Evolutionary conservation across 2,888 invertebrate genomes (phyloP).

Genomic region (Xylophagus ater): DNA sequence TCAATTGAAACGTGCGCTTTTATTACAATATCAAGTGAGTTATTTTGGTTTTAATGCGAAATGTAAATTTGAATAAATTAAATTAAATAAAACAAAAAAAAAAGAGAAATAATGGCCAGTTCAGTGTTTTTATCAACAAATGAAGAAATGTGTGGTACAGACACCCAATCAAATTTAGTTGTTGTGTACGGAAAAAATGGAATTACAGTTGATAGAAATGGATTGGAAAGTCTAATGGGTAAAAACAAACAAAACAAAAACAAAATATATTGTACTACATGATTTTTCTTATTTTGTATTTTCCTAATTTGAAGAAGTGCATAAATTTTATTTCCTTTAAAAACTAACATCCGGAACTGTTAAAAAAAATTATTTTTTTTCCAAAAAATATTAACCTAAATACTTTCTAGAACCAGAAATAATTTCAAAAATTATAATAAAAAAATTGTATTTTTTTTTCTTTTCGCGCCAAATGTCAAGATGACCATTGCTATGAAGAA

Average conservation of each 20-base stretch:
- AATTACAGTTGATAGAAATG: conserved; percentile 69
- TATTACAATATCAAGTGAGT: background rate
- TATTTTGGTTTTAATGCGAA: conserved; percentile 6
- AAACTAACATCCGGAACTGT: too few relatives aligned
- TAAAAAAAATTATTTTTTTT: too few relatives aligned
- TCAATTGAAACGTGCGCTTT: background rate
- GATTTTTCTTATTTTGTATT: conserved; percentile 1
- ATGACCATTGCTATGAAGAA: conserved; percentile 1
- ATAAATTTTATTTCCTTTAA: too few relatives aligned
- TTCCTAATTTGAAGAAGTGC: too few relatives aligned
- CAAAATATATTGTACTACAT: too few relatives aligned
- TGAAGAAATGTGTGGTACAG: conserved; percentile 10
- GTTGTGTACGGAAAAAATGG: conserved; percentile 83
- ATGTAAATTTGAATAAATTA: background rate
- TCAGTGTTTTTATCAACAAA: conserved; percentile 29
- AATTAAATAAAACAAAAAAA: background rate
- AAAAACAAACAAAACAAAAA: too few relatives aligned
- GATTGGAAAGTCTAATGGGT: conserved; percentile 71
- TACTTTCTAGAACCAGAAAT: too few relatives aligned
- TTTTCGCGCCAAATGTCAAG: conserved; percentile 17
- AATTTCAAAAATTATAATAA: too few relatives aligned
- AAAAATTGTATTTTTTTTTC: too few relatives aligned
- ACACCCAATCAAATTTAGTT: conserved; percentile 44
- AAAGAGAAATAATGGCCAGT: conserved; percentile 30
- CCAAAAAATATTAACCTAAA: too few relatives aligned